Evolutionary conservation across 2,113 vertebrate species (phyloP), one percentile per base, ranked within the genome.

Genomic region (Esox niger): DNA sequence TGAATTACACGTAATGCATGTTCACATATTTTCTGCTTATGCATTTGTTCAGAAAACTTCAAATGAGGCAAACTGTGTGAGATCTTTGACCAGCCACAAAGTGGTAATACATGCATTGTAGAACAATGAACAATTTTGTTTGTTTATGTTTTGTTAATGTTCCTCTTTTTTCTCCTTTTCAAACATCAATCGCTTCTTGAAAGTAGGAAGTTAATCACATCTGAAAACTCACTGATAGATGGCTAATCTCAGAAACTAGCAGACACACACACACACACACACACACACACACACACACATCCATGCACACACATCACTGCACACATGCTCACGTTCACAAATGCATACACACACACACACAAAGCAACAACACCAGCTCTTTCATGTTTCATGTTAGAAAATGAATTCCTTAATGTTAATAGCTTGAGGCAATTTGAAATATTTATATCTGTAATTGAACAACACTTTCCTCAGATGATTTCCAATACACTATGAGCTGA

Each of bases 1-100:
- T 80, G 82, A 84, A 84, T 88, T 82, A 83, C 80, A 76, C 76
- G 83, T 84, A 87, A 84, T 85, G 82, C 78, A 68, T 75, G 77
- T 74, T 84, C 81, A 85, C 84, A 85, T 82, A 77, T 54, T 79
- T 66, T 73, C n/a, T 38, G 49, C 72, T 77, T 63, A 74, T 77
- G 75, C 68, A 65, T 71, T 76, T 76, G 74, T n/a, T n/a, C 82
- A 79, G 85, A 69, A 49, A 71, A 56, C 69, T 78, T 85, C 77
- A 78, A 71, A 79, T n/a, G n/a, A 69, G 27, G 17, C 46, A 71
- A 66, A 81, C 75, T 70, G 65, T 74, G 69, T n/a, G 35, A 9
- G 15, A 3, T 13, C 15, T 9, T 38, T 38, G 35, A 21, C 62
- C 49, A 71, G 78, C 64, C 79, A 68, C 60, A 86, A 82, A 74